Base-by-base conservation (phyloP, 1,140 invertebrate species). In the Polyergus mexicanus region DNA sequence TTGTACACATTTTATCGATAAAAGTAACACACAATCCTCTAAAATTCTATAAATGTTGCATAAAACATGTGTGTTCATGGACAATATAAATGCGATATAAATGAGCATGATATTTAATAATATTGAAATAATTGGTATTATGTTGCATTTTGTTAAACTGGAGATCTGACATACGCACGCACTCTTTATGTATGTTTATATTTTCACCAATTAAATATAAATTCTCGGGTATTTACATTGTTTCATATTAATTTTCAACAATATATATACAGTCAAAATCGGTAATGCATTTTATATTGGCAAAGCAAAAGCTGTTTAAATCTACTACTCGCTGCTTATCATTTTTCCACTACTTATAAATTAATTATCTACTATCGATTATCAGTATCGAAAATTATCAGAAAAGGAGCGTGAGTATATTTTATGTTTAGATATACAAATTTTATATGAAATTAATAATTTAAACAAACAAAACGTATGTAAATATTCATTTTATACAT, bases 101-200 rank as follows among this genome's bases (percentile, higher is more conserved):
- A 83, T 83, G 78, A 83, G 78, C 66, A 83, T 83, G 68, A 83
- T 83, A 83, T 83, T 83, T 74, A 83, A 83, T 83, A 83, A 83
- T 83, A 83, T 74, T 74, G 78, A 72, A 83, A 83, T 83, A 83
- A 83, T 83, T 83, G 78, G 78, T 83, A 83, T 83, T 83, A 72
- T 74, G 78, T 83, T 83, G 78, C 78, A 83, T 56, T 83, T 83
- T 83, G 68, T 83, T 83, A 83, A 83, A 83, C 78, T 83, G 78
- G 56, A 83, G 56, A 83, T 83, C 78, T 83, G 78, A 83, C 78
- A 83, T 83, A 74, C 54, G 78, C 78, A 74, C 78, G 78, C 69
- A 83, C 78, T 83, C 78, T 83, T 83, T 83, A 83, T 83, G n/a
- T n/a, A 83, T 38, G 68, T 83, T 83, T 83, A 74, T 83, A 83